phyloP scores from a whole-genome alignment of 1,140 invertebrate genomes.

The Brachionus koreanus region DNA sequence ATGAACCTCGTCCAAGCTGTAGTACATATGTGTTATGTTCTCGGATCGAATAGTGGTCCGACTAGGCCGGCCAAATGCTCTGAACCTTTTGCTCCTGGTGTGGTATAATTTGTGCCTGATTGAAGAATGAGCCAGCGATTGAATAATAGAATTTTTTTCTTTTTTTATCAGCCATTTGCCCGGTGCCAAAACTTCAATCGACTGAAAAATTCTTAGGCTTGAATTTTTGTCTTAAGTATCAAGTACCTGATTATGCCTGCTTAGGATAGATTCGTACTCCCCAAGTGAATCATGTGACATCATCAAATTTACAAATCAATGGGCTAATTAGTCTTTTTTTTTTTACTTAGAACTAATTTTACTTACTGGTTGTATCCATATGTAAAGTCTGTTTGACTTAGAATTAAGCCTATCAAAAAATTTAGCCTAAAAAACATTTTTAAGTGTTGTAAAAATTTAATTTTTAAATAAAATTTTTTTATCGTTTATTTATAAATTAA shows the following conservation, averaged over 20 bases:
- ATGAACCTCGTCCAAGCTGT: neutral
- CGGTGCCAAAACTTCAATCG: neutral
- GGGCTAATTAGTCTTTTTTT: neutral
- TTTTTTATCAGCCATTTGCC: neutral
- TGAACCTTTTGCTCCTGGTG: neutral
- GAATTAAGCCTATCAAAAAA: neutral
- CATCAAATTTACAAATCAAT: neutral
- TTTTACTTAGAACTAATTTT: neutral
- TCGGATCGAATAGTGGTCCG: neutral
- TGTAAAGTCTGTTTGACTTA: neutral
- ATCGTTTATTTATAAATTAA: neutral
- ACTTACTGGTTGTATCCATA: neutral
- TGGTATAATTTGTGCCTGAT: neutral
- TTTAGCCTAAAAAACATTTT: neutral
- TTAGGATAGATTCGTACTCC: neutral
- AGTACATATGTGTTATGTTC: neutral
- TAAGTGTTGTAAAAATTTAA: neutral
- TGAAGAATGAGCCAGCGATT: neutral
- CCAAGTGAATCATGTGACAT: neutral
- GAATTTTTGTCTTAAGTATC: neutral
- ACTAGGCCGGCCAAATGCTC: neutral
- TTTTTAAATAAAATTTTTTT: neutral
- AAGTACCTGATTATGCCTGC: neutral
- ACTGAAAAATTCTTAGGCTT: neutral
- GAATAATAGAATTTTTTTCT: neutral